Base-by-base conservation (phyloP, 2,888 invertebrate species). In the Anarsia innoxiella region DNA sequence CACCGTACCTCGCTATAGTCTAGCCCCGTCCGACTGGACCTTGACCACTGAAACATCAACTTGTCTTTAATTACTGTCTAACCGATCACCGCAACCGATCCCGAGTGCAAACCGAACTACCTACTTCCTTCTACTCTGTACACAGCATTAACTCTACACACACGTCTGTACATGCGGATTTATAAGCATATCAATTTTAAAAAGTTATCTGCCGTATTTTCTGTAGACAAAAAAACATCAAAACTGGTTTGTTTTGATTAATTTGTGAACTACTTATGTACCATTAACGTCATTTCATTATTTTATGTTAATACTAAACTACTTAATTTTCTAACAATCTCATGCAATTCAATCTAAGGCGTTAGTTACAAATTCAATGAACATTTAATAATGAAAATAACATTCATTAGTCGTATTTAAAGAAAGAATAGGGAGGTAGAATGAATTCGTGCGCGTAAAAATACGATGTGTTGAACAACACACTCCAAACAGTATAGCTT, bases 21-120 rank as follows among this genome's bases (percentile, higher is more conserved):
- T 76, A 71, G 82, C 82, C 64, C 80, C 82, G 52, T 60, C 65
- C 62, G 83, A 79, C 65, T 83, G 83, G 64, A 83, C 67, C 77
- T 57, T 72, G 76, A 78, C 63, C 72, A 82, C 84, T 84, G 84
- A 82, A 84, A 84, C 65, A 79, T 78, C 59, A 78, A 80, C 64
- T 70, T 63, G 57, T 55, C 46, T 79, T 83, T 74, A 80, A 61
- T 63, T 64, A 61, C 51, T 51, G 48, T 49, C 52, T 53, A 65
- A 56, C 59, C 56, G 38, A 50, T 54, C 47, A 68, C 68, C 64
- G 57, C 55, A 66, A 78, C 79, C 82, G 65, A 46, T 60, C 71
- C 65, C 55, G 51, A 57, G 68, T 73, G 63, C 64, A 61, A 47
- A 56, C 60, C 55, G n/a, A n/a, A 60, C 28, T 19, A 19, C 29